Conservation (phyloP, 1,140 invertebrate species). For the Cataglyphis hispanica region DNA sequence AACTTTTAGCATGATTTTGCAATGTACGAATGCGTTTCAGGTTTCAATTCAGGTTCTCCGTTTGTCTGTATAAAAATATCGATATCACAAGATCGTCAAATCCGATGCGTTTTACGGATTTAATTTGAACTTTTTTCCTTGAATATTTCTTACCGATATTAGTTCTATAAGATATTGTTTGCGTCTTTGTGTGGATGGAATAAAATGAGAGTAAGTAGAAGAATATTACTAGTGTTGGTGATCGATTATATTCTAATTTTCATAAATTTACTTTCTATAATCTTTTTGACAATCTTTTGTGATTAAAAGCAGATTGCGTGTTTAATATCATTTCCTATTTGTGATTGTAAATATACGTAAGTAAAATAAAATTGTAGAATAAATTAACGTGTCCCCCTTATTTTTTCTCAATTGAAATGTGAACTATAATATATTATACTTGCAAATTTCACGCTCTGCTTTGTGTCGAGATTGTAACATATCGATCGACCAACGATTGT, state of each 20-base stretch:
- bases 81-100: not conserved
- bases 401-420: not conserved
- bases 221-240: not conserved
- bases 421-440: not conserved
- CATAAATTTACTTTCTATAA: not conserved
- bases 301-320: not conserved
- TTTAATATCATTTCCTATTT: not conserved
- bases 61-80: not conserved
- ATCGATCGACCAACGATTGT: conserved; percentile 7
- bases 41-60: not conserved
- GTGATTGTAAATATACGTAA: conserved; percentile 23
- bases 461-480: not conserved
- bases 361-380: conserved; percentile 37
- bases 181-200: not conserved
- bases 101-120: not conserved
- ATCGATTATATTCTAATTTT: not conserved
- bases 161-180: too few relatives aligned
- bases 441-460: not conserved
- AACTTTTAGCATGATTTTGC: not conserved
- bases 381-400: not conserved
- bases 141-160: not conserved
- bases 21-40: not conserved
- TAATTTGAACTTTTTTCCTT: not conserved
- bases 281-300: not conserved
- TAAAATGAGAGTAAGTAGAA: not conserved